Conservation (phyloP, 2,888 invertebrate genomes). For the Epirrhoe alternata region DNA sequence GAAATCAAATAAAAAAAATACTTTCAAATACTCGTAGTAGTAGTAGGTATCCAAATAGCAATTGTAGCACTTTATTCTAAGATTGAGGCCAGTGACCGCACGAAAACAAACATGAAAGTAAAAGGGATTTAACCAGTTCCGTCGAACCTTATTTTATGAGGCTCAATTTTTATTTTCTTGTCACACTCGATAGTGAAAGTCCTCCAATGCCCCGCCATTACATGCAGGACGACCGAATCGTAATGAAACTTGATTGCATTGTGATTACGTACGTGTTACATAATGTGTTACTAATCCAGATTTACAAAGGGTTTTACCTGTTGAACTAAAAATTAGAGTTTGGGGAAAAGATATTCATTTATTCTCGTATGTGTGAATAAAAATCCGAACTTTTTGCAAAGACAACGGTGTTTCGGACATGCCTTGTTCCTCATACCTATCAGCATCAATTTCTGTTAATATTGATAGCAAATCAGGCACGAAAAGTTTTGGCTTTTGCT, state of each 20-base stretch:
- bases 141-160: conserved; percentile 19
- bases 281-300: conserved; percentile 17
- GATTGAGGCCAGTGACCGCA: conserved; percentile 3
- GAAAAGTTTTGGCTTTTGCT: no score
- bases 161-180: conserved; percentile 49
- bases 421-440: no score
- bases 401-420: no score
- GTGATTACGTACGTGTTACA: conserved; percentile 36
- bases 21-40: neutral
- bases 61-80: neutral
- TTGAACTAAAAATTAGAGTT: neutral
- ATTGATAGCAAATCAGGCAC: no score
- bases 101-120: conserved; percentile 20
- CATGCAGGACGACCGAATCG: conserved; percentile 57
- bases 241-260: conserved; percentile 45
- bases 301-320: conserved; percentile 25
- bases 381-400: no score
- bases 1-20: no score
- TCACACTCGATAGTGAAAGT: conserved; percentile 66
- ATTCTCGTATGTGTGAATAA: neutral
- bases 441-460: no score
- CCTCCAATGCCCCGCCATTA: conserved; percentile 55
- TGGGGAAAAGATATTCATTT: neutral
- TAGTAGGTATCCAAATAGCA: neutral
- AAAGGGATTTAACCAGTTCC: conserved; percentile 14